phyloP scores from a whole-genome alignment of 2,888 invertebrate species.

The Pollenia angustigena region DNA sequence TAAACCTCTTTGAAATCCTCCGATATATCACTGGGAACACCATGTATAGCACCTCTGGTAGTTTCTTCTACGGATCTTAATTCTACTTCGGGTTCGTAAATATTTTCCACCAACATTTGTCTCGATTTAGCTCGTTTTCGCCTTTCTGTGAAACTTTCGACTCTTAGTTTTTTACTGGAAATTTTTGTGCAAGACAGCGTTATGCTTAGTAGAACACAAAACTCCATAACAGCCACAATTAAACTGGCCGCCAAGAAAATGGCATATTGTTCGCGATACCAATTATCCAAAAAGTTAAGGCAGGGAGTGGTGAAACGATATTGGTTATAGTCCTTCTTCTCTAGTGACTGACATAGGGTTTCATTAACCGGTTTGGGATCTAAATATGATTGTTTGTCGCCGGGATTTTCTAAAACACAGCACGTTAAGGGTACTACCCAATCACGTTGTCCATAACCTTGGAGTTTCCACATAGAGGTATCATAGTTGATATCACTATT shows the following conservation, averaged over 20 bases:
- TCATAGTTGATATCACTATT: slow-evolving; percentile 91
- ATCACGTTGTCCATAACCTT: slow-evolving; percentile 89
- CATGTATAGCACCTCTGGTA: slow-evolving; percentile 61
- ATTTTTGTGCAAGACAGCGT: slow-evolving; percentile 89
- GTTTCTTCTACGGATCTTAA: slow-evolving; percentile 72
- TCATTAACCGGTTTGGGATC: slow-evolving; percentile 91
- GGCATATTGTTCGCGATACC: slow-evolving; percentile 91
- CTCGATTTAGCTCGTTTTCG: slow-evolving; percentile 76
- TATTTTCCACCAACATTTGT: slow-evolving; percentile 81
- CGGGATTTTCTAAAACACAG: slow-evolving; percentile 87
- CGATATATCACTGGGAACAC: slow-evolving; percentile 71
- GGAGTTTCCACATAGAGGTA: slow-evolving; percentile 91
- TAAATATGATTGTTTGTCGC: slow-evolving; percentile 87
- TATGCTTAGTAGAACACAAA: slow-evolving; percentile 89
- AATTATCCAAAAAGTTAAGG: slow-evolving; percentile 88
- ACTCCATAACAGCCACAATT: slow-evolving; percentile 89
- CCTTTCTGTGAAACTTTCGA: slow-evolving; percentile 75
- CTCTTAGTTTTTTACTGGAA: slow-evolving; percentile 76
- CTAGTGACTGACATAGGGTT: slow-evolving; percentile 87
- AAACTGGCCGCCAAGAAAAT: slow-evolving; percentile 88
- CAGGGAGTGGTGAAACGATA: slow-evolving; percentile 85
- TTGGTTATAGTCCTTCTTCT: slow-evolving; percentile 79
- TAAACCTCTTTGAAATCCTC: slow-evolving; percentile 81
- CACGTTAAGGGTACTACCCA: slow-evolving; percentile 89
- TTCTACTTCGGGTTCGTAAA: slow-evolving; percentile 82